Conservation (phyloP, 2,888 invertebrate genomes). For the Nomada fabriciana region DNA sequence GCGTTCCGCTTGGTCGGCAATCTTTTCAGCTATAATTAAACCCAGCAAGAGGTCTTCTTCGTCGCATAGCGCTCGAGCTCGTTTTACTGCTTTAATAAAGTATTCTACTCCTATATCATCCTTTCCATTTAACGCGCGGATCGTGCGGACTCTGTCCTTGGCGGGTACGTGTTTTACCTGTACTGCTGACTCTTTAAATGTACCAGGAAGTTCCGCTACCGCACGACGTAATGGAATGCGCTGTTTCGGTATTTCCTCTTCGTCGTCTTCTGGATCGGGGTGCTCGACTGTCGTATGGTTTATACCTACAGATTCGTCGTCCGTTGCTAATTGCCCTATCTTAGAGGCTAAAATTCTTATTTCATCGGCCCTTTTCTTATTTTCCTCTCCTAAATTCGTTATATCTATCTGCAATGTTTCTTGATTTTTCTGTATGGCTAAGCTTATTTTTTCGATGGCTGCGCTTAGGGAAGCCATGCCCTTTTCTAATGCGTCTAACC, state of each 20-base stretch:
- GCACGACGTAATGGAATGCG: too few species aligned
- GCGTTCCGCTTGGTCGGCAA: background rate
- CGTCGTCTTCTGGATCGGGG: too few species aligned
- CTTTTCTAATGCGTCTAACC: too few species aligned
- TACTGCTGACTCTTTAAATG: too few species aligned
- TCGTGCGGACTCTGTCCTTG: background rate
- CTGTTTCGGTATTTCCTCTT: too few species aligned
- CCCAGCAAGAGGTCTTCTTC: background rate
- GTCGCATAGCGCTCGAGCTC: background rate
- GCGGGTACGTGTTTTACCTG: background rate
- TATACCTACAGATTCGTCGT: too few species aligned
- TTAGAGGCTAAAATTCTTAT: too few species aligned
- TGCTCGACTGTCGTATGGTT: too few species aligned
- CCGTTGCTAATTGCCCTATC: too few species aligned
- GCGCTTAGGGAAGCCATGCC: too few species aligned
- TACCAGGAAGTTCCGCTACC: too few species aligned
- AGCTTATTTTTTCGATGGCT: background rate
- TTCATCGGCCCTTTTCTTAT: background rate
- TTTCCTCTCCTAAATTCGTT: background rate
- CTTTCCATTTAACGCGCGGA: background rate
- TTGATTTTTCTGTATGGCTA: too few species aligned
- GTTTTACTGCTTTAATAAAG: background rate
- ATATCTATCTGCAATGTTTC: slow-evolving; percentile 1
- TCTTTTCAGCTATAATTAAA: background rate
- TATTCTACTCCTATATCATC: slow-evolving; percentile 11